Base-by-base conservation (phyloP, 2,888 invertebrate species). In the Ditylenchus weischeri region DNA sequence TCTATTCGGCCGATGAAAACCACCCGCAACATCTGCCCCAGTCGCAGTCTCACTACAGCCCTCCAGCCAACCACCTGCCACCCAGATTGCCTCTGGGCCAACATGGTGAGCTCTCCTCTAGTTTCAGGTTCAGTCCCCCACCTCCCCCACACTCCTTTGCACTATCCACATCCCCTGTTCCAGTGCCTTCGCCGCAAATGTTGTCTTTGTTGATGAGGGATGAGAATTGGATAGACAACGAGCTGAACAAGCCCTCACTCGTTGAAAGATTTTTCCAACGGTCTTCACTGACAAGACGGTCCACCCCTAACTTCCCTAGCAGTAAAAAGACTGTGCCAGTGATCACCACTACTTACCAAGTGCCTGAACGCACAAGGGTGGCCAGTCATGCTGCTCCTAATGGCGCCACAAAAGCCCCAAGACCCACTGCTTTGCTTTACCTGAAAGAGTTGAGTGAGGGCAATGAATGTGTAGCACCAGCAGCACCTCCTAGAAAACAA, bases 251-350 rank as follows among this genome's bases (percentile, higher is more conserved):
- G 6, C 21, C 67, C 23, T 70, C 70, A 18, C 50, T 68, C 13
- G 60, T 70, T 36, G 70, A 71, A 60, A 61, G 70, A 13, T 70
- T 70, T 69, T 70, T 70, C 70, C 72, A 62, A 21, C 71, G 70
- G 35, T 64, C 65, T 29, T 57, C 66, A 11, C 35, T 68, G 50
- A 57, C 68, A 50, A 57, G 68, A 8, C 68, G 68, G 10, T 64
- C 65, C 21, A 66, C 66, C 13, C 66, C 54, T 18, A 21, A 54
- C n/a, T 54, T 54, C 54, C 13, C 54, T 21, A 54, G 3, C 8
- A 43, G 15, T 15, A 43, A 43, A 43, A 43, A 43, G 43, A 43
- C 43, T 43, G 8, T 13, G 13, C 11, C 43, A 43, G 43, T 15
- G 43, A 43, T 43, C 1, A 13, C 13, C 8, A 15, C 3, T 43